These are phyloP conservation scores for Spodoptera litura DNA, from an alignment of 1,140 invertebrate species.

Conservation along the genomic window DNA sequence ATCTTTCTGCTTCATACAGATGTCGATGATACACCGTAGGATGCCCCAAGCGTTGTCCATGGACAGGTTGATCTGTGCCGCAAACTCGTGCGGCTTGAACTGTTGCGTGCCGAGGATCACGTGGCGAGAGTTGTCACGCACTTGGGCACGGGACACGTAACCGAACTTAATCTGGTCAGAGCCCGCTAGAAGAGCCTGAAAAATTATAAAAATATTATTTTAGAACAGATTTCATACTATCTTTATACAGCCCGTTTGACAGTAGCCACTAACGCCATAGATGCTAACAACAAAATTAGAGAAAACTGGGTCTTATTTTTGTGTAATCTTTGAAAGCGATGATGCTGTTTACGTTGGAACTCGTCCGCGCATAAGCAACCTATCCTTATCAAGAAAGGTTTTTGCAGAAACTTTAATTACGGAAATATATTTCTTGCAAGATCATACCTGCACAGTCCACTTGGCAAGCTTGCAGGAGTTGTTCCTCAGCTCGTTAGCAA, in stretches of 20 bases:
- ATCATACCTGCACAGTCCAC: constrained; percentile 96
- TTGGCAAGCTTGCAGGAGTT: constrained; percentile 99
- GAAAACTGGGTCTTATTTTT: no score
- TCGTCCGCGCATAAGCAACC: no score
- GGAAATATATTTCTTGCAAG: no score
- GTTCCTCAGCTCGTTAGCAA: constrained; percentile 99
- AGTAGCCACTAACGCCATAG: no score
- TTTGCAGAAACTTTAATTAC: no score
- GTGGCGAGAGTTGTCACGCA: constrained; percentile 97
- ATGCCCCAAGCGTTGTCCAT: constrained; percentile 99
- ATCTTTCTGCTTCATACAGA: constrained; percentile 99
- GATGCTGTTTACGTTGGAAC: no score
- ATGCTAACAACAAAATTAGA: no score
- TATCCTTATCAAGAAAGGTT: no score
- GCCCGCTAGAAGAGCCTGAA: constrained; percentile 94
- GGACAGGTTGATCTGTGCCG: constrained; percentile 99
- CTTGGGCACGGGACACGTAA: constrained; percentile 97
- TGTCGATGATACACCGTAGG: constrained; percentile 98
- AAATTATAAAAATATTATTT: background rate
- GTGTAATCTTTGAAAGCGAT: no score
- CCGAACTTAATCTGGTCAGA: constrained; percentile 99
- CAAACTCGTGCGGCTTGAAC: constrained; percentile 99
- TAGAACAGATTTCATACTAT: no score
- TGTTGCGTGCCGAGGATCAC: constrained; percentile 99
- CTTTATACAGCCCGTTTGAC: no score